A percentile compares a stretch with the other conserved stretches of the same genome.
These are phyloP conservation scores for Dryobates pubescens DNA, from an alignment of 2,797 vertebrate genomes.

Conservation along the genomic window DNA sequence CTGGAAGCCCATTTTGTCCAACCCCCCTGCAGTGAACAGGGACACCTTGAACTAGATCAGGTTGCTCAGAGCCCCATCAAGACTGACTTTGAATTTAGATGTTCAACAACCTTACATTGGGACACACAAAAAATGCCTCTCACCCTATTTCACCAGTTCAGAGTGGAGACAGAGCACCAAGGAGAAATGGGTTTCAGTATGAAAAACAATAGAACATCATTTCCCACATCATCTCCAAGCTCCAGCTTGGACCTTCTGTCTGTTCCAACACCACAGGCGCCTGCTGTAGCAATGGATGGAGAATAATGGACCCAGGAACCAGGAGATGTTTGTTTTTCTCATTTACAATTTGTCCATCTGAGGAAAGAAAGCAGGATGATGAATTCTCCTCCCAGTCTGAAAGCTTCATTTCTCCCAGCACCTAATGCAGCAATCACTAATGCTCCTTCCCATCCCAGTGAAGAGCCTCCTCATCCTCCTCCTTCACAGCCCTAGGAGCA, in stretches of 20 bases:
- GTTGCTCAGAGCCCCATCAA: too few relatives aligned
- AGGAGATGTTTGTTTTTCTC: background rate
- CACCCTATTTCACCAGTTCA: background rate
- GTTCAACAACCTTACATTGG: background rate
- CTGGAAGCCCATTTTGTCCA: too few relatives aligned
- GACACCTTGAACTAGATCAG: too few relatives aligned
- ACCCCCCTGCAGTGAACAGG: too few relatives aligned
- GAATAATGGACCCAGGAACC: background rate
- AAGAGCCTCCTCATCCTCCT: background rate
- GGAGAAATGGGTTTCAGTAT: background rate
- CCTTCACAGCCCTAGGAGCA: background rate
- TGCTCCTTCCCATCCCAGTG: fast-evolving
- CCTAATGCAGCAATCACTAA: background rate
- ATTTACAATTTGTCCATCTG: background rate
- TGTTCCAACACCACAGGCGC: too few relatives aligned
- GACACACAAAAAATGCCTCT: background rate
- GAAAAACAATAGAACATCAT: background rate
- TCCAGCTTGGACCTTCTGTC: too few relatives aligned
- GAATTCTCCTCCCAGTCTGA: background rate
- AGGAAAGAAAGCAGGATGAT: background rate
- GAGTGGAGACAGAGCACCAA: background rate
- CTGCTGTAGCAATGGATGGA: background rate
- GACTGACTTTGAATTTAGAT: background rate
- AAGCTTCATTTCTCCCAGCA: background rate
- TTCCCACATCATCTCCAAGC: background rate